Conservation (phyloP, 2,888 invertebrate species). For the Iselma pallidipennis region DNA sequence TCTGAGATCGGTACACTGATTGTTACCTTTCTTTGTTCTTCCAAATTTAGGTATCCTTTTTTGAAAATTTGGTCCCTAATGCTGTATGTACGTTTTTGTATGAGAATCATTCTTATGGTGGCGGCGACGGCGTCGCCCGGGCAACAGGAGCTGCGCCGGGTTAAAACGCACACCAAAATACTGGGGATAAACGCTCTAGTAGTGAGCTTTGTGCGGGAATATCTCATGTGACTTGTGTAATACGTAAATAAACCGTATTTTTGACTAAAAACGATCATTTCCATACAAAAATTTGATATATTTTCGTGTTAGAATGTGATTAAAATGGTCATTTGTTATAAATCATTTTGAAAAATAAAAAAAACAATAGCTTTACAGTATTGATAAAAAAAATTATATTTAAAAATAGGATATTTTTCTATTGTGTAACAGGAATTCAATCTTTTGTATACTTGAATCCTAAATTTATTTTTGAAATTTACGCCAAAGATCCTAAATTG, state of each 20-base stretch:
- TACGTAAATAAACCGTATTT: neutral
- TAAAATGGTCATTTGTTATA: too few species aligned
- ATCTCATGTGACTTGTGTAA: neutral
- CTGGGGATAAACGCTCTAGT: constrained; percentile 14
- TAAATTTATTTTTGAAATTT: neutral
- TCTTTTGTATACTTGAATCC: neutral
- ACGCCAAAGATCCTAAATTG: too few species aligned
- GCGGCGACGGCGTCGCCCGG: constrained; percentile 17
- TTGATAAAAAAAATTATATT: neutral
- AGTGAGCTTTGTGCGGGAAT: constrained; percentile 18
- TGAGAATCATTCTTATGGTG: neutral
- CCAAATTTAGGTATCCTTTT: too few species aligned
- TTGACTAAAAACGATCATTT: neutral
- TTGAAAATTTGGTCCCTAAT: neutral
- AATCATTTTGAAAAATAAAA: too few species aligned
- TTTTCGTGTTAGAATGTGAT: neutral
- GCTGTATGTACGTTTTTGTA: neutral
- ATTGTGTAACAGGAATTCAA: neutral
- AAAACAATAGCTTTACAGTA: too few species aligned
- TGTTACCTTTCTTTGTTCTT: too few species aligned
- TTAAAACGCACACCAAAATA: constrained; percentile 21
- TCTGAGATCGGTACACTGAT: too few species aligned
- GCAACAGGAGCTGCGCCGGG: constrained; percentile 25
- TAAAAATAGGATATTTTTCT: neutral
- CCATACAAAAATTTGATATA: neutral